phyloP scores from a whole-genome alignment of 1,140 invertebrate species.

The Cryptotermes secundus region DNA sequence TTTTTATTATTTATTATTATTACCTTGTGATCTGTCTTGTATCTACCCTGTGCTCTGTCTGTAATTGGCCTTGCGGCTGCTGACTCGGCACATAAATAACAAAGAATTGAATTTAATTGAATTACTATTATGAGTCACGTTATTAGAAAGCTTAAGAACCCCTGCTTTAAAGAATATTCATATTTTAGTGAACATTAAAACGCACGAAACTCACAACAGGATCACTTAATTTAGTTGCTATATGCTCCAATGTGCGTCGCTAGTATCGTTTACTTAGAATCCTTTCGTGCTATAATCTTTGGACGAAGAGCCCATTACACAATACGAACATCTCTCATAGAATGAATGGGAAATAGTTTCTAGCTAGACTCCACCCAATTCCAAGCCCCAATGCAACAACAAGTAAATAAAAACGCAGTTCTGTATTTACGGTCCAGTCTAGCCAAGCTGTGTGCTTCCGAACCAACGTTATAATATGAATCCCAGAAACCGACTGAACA shows the following conservation, averaged over 20 bases:
- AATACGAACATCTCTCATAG: background rate
- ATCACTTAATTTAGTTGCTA: background rate
- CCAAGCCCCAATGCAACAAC: background rate
- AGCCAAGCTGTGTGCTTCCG: background rate
- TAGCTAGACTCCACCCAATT: conserved; percentile 10
- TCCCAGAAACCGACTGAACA: background rate
- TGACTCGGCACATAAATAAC: too few species aligned
- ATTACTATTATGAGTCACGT: too few species aligned
- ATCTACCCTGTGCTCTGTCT: too few species aligned
- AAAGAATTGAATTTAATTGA: too few species aligned
- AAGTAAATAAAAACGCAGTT: background rate
- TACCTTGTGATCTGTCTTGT: too few species aligned
- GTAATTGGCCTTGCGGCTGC: too few species aligned
- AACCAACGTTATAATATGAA: conserved; percentile 3
- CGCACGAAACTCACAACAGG: too few species aligned
- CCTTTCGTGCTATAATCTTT: background rate
- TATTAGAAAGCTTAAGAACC: too few species aligned
- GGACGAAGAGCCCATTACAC: background rate
- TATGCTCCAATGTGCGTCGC: background rate
- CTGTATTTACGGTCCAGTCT: background rate
- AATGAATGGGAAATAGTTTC: background rate
- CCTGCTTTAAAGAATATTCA: too few species aligned
- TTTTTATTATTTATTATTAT: too few species aligned
- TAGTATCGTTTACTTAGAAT: background rate
- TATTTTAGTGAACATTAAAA: too few species aligned